phyloP scores from a whole-genome alignment of 2,113 vertebrate species.

The Hiodon tergisus region DNA sequence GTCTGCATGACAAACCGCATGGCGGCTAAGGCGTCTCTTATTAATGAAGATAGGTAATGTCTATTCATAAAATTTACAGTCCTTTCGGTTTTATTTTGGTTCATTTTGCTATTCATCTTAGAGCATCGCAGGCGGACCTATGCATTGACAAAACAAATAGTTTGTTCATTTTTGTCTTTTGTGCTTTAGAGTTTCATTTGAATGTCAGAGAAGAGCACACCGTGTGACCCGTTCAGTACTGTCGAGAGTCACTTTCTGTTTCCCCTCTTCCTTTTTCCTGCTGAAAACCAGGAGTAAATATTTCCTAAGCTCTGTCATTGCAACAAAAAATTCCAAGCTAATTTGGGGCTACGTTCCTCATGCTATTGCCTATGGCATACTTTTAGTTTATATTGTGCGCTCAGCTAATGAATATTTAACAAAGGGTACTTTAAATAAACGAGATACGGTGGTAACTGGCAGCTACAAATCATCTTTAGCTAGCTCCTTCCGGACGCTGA shows the following conservation, averaged over 20 bases:
- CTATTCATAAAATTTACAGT: background rate
- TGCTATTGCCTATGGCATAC: conserved; percentile 15
- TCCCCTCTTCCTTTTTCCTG: background rate
- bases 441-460: conserved; percentile 25
- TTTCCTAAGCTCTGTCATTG: background rate
- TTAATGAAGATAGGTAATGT: background rate
- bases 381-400: conserved; percentile 27
- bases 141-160: background rate
- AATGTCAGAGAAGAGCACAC: background rate
- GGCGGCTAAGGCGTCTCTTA: background rate
- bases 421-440: conserved; percentile 22
- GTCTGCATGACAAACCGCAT: background rate
- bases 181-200: background rate
- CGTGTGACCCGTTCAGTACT: background rate
- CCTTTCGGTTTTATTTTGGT: background rate
- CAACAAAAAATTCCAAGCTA: conserved; percentile 20
- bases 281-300: background rate
- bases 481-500: conserved; percentile 37
- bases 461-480: conserved; percentile 30
- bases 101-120: background rate
- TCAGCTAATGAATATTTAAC: conserved; percentile 38
- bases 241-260: too few species aligned
- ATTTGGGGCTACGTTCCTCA: background rate
- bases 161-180: too few species aligned
- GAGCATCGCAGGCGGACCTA: background rate